These are phyloP conservation scores for Hemitrygon akajei DNA, from an alignment of 2,797 vertebrate species.

Conservation along the genomic window DNA sequence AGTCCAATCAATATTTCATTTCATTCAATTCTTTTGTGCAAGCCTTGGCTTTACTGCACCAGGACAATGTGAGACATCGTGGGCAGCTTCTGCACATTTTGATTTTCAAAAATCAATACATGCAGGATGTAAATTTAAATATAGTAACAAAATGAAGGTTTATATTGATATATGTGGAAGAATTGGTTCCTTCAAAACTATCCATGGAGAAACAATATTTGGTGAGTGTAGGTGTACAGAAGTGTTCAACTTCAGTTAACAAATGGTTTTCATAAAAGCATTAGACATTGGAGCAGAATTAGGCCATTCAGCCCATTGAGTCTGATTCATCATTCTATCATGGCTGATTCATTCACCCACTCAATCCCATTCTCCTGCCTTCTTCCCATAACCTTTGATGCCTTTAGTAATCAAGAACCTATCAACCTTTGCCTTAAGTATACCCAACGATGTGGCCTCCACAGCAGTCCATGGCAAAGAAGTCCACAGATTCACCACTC, in stretches of 20 bases:
- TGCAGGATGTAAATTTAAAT: slow-evolving; percentile 23
- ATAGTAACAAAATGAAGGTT: neutral
- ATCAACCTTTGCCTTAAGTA: too few relatives aligned
- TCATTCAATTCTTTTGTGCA: neutral
- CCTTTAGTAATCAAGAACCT: too few relatives aligned
- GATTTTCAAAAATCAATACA: neutral
- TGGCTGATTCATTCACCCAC: too few relatives aligned
- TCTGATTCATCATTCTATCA: too few relatives aligned
- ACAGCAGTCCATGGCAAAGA: too few relatives aligned
- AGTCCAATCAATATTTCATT: neutral
- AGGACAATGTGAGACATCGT: neutral
- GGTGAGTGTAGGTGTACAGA: neutral
- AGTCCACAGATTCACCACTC: too few relatives aligned
- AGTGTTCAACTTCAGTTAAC: neutral
- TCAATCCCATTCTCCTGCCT: too few relatives aligned
- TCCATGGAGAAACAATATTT: neutral
- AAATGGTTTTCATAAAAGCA: neutral
- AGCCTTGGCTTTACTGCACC: neutral
- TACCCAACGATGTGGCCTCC: too few relatives aligned
- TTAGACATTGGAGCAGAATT: too few relatives aligned
- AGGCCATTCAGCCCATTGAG: too few relatives aligned
- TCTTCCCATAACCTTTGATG: too few relatives aligned
- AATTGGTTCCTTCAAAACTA: neutral
- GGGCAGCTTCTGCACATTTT: neutral
- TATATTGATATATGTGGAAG: too few relatives aligned